phyloP scores from a whole-genome alignment of 2,113 vertebrate species.

The Melanotaenia duboulayi region DNA sequence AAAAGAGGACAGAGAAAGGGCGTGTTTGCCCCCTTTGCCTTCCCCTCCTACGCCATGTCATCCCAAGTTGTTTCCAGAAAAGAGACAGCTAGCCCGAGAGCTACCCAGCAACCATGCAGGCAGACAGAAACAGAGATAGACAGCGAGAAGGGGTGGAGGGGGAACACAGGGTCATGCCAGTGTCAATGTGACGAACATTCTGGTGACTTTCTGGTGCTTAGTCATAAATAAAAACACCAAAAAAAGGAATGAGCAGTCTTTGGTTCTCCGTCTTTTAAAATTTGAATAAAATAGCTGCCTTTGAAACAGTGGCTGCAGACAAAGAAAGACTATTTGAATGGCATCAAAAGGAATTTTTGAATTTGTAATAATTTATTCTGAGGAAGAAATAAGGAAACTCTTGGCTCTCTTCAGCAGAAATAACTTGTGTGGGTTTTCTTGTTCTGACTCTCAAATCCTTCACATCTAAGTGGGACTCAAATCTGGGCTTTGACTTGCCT shows the following conservation, averaged over 20 bases:
- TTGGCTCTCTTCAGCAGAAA: background rate
- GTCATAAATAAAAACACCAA: background rate
- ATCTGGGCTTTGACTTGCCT: background rate
- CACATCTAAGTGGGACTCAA: background rate
- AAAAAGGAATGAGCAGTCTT: background rate
- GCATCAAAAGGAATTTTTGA: no score
- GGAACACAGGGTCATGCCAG: background rate
- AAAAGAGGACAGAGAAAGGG: conserved; percentile 39
- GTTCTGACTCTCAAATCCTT: background rate
- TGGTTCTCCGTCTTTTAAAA: no score
- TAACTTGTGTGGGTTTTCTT: background rate
- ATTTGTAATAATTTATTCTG: background rate
- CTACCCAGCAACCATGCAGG: conserved; percentile 39
- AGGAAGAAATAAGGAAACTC: background rate
- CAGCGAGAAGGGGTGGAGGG: background rate
- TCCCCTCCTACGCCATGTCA: conserved; percentile 40
- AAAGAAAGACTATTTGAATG: no score
- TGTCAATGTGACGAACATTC: conserved; percentile 25
- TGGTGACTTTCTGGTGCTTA: conserved; percentile 9
- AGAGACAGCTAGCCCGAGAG: conserved; percentile 54
- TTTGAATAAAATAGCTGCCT: no score
- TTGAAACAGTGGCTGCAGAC: no score
- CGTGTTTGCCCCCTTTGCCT: background rate
- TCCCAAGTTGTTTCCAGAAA: conserved; percentile 34
- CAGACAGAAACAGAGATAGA: conserved; percentile 34